These are phyloP conservation scores for Karalla daura DNA, from an alignment of 2,797 vertebrate species.

Conservation along the genomic window DNA sequence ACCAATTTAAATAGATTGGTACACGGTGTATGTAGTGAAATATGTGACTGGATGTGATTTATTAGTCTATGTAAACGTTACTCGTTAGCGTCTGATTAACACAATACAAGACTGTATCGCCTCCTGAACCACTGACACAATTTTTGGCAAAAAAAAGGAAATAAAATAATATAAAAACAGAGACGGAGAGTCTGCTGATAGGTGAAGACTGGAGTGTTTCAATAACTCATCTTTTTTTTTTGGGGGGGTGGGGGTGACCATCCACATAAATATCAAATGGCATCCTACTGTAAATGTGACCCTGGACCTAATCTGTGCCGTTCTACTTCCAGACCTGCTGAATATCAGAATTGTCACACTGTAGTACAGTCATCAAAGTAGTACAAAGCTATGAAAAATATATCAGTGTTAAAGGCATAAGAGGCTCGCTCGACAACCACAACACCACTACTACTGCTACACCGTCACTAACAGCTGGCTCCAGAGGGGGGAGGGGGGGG, in stretches of 20 bases:
- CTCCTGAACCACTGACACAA: conserved; percentile 23
- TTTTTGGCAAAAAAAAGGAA: conserved; percentile 41
- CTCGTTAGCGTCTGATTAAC: conserved; percentile 29
- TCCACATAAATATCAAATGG: conserved; percentile 46
- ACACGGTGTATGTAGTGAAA: conserved; percentile 40
- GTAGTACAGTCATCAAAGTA: conserved; percentile 79
- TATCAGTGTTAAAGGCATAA: conserved; percentile 76
- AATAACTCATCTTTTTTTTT: conserved; percentile 17
- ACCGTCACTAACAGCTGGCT: conserved; percentile 63
- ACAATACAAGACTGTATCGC: conserved; percentile 8
- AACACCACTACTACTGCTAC: conserved; percentile 74
- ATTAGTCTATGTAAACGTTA: conserved; percentile 36
- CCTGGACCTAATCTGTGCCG: conserved; percentile 72
- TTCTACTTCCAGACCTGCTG: conserved; percentile 85
- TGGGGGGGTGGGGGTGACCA: conserved; percentile 6
- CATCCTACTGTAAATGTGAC: conserved; percentile 61
- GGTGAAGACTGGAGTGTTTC: conserved; percentile 55
- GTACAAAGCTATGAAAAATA: conserved; percentile 85
- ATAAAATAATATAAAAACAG: conserved; percentile 57
- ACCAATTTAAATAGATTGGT: conserved; percentile 61
- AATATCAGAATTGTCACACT: conserved; percentile 78
- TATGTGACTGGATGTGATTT: conserved; percentile 40
- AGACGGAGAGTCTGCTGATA: conserved; percentile 29
- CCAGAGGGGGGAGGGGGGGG: too few species aligned
- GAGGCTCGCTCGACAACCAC: conserved; percentile 78